Evolutionary conservation across 2,113 vertebrate genomes (phyloP), one percentile per base, ranked within the genome.

Genomic region (Macquaria ambigua): DNA sequence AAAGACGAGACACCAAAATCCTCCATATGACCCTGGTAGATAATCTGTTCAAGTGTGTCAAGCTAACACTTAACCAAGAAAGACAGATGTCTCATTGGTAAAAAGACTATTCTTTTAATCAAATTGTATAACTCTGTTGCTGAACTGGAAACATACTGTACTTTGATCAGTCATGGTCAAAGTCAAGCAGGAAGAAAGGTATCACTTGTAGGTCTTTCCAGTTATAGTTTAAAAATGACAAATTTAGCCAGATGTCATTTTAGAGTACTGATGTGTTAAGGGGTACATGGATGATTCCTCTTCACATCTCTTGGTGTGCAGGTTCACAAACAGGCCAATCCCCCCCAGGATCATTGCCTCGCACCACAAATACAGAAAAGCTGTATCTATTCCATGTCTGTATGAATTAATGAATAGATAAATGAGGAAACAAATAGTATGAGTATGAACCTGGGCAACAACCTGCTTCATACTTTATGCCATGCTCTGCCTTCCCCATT

Each of bases 111-210:
- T 31, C 21, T 39, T 3, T 28, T 12, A 20, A 41, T 74, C 23
- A 56, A n/a, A 63, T 23, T 1, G 16, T 31, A 23, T 50, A 39
- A 28, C 5, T 37, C 41, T 34, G 31, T 34, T 34, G 31, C 31
- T 34, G 31, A 34, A 34, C 31, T 34, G 31, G 31, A 34, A 34
- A 34, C 31, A 34, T 34, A 34, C 2, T 34, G 31, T 34, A 34
- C 31, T 34, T 34, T 34, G 31, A 34, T 34, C 31, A 34, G 15
- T 8, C 34, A 53, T 10, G 41, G 5, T 46, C 6, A 39, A 67
- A 69, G 28, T n/a, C 55, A 64, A 63, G 70, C 62, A 43, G n/a
- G 31, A 74, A 21, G 3, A 39, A 73, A 66, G 5, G 73, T 56
- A 23, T 34, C 2, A 37, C 11, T 37, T 66, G 55, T 5, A 34